Conservation (phyloP, 2,797 vertebrate genomes). For the Erethizon dorsatum region DNA sequence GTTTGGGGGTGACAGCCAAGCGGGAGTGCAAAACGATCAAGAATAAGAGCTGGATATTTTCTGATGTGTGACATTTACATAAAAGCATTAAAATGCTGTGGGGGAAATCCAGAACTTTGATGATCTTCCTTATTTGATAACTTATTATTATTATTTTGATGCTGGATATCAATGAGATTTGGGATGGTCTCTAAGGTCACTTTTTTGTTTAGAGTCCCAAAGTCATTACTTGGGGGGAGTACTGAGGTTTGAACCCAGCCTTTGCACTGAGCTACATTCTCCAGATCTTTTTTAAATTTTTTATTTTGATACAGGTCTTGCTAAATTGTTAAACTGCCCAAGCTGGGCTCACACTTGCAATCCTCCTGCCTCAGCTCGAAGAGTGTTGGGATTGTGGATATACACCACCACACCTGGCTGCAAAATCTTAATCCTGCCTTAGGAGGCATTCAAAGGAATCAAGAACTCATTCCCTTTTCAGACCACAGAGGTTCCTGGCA, state of each 20-base stretch:
- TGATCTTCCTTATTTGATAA: not conserved
- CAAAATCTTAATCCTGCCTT: not conserved
- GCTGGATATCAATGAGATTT: not conserved
- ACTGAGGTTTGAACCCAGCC: not conserved
- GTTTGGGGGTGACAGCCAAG: not conserved
- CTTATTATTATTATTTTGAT: not conserved
- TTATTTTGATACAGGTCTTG: not conserved
- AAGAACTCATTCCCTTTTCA: not conserved
- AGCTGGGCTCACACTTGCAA: not conserved
- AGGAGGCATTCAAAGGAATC: too few relatives aligned
- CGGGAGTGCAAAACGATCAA: not conserved
- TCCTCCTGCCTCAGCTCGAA: not conserved
- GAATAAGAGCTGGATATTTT: not conserved
- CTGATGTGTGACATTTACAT: constrained; percentile 17
- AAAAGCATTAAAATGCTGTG: not conserved
- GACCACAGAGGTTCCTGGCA: not conserved
- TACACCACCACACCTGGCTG: not conserved
- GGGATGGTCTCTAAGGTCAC: not conserved
- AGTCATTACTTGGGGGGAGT: not conserved
- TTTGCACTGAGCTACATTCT: not conserved
- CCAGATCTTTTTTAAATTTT: not conserved
- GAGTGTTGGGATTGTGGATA: not conserved
- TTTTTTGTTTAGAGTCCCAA: not conserved
- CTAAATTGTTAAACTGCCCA: not conserved
- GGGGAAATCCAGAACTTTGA: not conserved